Evolutionary conservation across 2,888 invertebrate species (phyloP).

Genomic region (Chymomyza amoena): DNA sequence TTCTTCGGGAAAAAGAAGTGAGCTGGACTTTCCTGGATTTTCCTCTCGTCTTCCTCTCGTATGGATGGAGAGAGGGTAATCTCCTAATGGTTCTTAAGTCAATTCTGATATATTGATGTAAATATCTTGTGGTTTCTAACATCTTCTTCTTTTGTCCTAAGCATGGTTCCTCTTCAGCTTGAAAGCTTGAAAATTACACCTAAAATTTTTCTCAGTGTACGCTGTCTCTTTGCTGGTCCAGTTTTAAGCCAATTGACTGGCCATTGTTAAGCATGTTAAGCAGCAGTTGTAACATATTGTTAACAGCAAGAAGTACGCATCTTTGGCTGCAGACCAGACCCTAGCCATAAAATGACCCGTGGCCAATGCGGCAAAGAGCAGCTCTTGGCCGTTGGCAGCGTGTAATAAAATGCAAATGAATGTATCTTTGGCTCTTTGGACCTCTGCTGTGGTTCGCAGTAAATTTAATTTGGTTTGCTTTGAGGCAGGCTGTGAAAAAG

Average conservation of each 20-base stretch:
- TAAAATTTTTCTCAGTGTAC: background rate
- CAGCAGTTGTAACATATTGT: constrained; percentile 42
- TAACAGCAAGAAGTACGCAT: background rate
- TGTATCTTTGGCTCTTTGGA: constrained; percentile 39
- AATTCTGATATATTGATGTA: no score
- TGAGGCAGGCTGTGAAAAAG: constrained; percentile 10
- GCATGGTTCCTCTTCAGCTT: no score
- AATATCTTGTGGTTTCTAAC: no score
- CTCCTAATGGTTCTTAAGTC: no score
- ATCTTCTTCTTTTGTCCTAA: no score
- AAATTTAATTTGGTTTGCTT: constrained; percentile 44
- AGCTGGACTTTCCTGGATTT: no score
- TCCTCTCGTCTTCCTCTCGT: no score
- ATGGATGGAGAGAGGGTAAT: no score
- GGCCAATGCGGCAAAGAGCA: constrained; percentile 53
- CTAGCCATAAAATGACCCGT: constrained; percentile 69
- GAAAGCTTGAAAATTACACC: no score
- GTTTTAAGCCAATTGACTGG: constrained; percentile 57
- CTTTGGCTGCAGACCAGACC: constrained; percentile 34
- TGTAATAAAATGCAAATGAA: constrained; percentile 72
- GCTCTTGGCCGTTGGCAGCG: constrained; percentile 12
- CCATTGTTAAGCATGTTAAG: constrained; percentile 56
- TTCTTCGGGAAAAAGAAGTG: no score
- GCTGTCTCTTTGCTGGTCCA: constrained; percentile 12
- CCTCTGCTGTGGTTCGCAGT: constrained; percentile 34